phyloP scores from a whole-genome alignment of 2,113 vertebrate genomes.

The Leptobrachium ailaonicum region DNA sequence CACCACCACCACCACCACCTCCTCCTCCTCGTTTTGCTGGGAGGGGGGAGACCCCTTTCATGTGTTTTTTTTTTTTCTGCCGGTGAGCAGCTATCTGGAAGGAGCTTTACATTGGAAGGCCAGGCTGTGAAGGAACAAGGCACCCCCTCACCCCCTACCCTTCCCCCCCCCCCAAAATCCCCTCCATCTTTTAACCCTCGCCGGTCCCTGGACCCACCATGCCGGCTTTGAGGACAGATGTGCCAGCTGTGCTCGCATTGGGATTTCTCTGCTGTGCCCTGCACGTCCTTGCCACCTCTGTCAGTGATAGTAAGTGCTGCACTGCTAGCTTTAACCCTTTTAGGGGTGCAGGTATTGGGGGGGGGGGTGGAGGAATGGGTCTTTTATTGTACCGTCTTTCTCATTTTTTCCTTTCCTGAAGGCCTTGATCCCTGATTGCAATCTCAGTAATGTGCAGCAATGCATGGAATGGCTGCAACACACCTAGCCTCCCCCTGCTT shows the following conservation, averaged over 20 bases:
- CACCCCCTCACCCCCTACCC: slow-evolving; percentile 16
- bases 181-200: slow-evolving; percentile 9
- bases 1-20: not conserved
- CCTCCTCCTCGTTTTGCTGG: not conserved
- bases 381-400: not conserved
- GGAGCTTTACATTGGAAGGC: slow-evolving; percentile 12
- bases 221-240: slow-evolving; percentile 40
- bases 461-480: slow-evolving; percentile 20
- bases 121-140: not conserved
- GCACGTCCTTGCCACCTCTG: slow-evolving; percentile 36
- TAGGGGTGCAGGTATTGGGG: not conserved
- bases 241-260: slow-evolving; percentile 24
- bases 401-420: slow-evolving; percentile 3
- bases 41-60: not conserved
- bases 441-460: not conserved
- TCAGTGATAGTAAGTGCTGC: slow-evolving; percentile 38
- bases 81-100: not conserved
- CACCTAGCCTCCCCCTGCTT: not conserved
- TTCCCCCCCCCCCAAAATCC: not conserved
- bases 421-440: slow-evolving; percentile 9
- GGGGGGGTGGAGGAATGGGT: not conserved
- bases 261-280: slow-evolving; percentile 33
- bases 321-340: not conserved
- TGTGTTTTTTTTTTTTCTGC: not conserved
- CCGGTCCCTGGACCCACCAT: slow-evolving; percentile 21